phyloP scores from a whole-genome alignment of 2,888 invertebrate genomes.

The Pollenia labialis region DNA sequence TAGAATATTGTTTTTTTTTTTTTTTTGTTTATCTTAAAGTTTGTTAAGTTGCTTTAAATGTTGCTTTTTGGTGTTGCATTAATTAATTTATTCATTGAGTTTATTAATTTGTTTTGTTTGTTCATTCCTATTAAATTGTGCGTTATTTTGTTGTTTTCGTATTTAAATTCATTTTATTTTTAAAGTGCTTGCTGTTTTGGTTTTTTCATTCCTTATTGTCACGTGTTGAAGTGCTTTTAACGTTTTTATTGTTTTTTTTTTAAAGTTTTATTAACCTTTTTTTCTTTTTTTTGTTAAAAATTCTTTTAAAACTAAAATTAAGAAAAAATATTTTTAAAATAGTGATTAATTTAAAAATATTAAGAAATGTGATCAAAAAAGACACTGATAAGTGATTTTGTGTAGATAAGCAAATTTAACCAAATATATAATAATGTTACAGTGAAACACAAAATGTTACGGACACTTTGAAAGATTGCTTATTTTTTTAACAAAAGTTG shows the following conservation, averaged over 20 bases:
- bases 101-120: conserved; percentile 20
- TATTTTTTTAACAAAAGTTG: too few relatives aligned
- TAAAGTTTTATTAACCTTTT: conserved; percentile 6
- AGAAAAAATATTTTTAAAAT: conserved; percentile 22
- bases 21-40: conserved; percentile 25
- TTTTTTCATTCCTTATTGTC: conserved; percentile 58
- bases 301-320: conserved; percentile 54
- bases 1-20: conserved; percentile 40
- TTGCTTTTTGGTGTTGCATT: conserved; percentile 53
- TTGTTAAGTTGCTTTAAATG: conserved; percentile 52
- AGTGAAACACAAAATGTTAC: neutral
- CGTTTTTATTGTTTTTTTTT: neutral
- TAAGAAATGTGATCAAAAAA: conserved; percentile 3
- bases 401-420: conserved; percentile 41
- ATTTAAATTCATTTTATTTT: conserved; percentile 19
- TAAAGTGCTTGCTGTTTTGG: conserved; percentile 21
- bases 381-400: neutral
- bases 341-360: neutral
- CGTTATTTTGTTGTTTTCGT: conserved; percentile 31
- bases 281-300: conserved; percentile 45
- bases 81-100: conserved; percentile 2
- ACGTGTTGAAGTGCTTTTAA: conserved; percentile 50
- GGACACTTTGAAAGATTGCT: neutral
- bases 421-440: conserved; percentile 14
- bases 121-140: conserved; percentile 48